Evolutionary conservation across 2,797 vertebrate genomes (phyloP).

Genomic region (Furcifer pardalis): DNA sequence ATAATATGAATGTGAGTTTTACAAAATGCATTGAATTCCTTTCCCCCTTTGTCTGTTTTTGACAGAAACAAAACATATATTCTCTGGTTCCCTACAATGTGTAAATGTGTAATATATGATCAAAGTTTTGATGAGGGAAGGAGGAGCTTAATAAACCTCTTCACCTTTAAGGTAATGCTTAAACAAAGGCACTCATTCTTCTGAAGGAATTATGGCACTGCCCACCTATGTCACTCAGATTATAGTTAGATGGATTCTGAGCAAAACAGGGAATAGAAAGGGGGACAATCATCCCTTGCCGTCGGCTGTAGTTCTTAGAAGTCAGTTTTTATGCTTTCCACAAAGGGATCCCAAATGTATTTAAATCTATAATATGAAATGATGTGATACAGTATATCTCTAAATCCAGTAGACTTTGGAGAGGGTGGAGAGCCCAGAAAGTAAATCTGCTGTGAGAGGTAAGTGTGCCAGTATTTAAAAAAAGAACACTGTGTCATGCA

Average conservation of each 20-base stretch:
- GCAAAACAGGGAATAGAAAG: neutral
- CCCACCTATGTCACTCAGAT: neutral
- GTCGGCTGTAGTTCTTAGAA: neutral
- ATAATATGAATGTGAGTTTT: neutral
- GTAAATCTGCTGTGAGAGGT: constrained; percentile 2
- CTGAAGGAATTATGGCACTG: neutral
- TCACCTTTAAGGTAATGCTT: neutral
- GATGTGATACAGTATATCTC: neutral
- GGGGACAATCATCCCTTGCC: rapidly evolving
- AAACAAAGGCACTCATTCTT: constrained; percentile 10
- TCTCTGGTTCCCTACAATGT: rapidly evolving
- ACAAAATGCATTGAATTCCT: neutral
- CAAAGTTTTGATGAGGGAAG: neutral
- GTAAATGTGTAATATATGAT: rapidly evolving
- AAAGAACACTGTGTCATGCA: neutral
- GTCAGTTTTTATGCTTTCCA: neutral
- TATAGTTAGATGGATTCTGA: neutral
- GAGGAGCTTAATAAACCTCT: neutral
- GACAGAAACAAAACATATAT: neutral
- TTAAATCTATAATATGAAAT: neutral
- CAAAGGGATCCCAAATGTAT: neutral
- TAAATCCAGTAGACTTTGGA: neutral
- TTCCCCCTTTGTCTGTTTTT: neutral
- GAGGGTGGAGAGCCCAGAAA: neutral
- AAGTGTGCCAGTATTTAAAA: neutral